Evolutionary conservation across 1,140 invertebrate species (phyloP).

Genomic region (Caenorhabditis brenneri): DNA sequence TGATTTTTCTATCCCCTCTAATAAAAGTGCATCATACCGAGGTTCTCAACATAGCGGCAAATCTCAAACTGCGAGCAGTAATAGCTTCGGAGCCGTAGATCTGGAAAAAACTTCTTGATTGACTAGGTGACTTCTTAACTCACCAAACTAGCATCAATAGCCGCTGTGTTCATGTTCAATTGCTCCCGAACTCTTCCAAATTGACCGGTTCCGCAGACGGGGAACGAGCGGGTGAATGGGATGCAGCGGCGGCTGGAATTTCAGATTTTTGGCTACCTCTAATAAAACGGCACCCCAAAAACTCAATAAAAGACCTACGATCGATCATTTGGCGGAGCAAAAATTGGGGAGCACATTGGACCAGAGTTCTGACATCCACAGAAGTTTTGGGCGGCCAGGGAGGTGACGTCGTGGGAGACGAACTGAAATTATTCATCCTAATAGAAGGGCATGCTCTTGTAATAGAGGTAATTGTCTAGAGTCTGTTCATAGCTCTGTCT

Average conservation of each 20-base stretch:
- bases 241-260: conserved; percentile 47
- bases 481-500: too few species aligned
- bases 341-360: conserved; percentile 51
- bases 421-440: conserved; percentile 49
- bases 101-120: conserved; percentile 28
- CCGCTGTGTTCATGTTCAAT: conserved; percentile 58
- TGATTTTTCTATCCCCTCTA: too few species aligned
- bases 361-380: conserved; percentile 23
- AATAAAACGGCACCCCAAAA: neutral
- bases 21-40: conserved; percentile 1
- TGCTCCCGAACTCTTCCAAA: conserved; percentile 50
- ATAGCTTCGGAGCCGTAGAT: conserved; percentile 55
- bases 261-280: too few species aligned
- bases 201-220: conserved; percentile 54
- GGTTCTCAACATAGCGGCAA: conserved; percentile 52
- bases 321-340: conserved; percentile 44
- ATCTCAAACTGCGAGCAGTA: conserved; percentile 43
- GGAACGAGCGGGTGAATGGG: conserved; percentile 51
- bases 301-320: neutral
- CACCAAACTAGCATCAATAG: conserved; percentile 53
- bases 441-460: too few species aligned
- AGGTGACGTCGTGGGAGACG: conserved; percentile 57
- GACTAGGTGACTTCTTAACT: neutral
- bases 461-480: too few species aligned
- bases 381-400: conserved; percentile 47